Percentiles rank a stretch among this genome's conserved stretches.
Evolutionary conservation across 1,140 invertebrate genomes (phyloP).

Genomic region (Plectus sambesii): DNA sequence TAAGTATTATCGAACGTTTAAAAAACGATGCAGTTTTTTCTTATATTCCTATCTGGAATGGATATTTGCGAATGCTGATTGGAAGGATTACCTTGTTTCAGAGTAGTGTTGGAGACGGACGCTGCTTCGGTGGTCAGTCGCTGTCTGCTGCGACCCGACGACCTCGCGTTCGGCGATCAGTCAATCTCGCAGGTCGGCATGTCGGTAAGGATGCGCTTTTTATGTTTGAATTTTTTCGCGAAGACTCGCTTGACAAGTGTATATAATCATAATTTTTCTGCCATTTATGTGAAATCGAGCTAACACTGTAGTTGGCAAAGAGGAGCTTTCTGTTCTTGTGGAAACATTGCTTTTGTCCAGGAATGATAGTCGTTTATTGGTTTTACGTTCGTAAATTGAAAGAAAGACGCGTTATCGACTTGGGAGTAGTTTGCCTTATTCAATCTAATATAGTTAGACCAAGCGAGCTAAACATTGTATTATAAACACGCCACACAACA

Average conservation of each 20-base stretch:
- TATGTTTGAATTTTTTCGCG: slow-evolving; percentile 6
- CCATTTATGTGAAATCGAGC: no score
- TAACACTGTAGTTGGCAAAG: no score
- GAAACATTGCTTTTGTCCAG: no score
- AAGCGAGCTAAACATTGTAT: no score
- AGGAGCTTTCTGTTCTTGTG: no score
- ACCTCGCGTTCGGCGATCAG: slow-evolving; percentile 92
- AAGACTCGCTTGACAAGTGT: slow-evolving; percentile 11
- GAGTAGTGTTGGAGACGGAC: slow-evolving; percentile 89
- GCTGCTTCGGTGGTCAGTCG: slow-evolving; percentile 75
- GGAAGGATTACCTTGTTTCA: slow-evolving; percentile 51
- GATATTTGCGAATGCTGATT: slow-evolving; percentile 9
- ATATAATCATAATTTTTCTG: slow-evolving; percentile 27
- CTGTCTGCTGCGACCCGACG: slow-evolving; percentile 85
- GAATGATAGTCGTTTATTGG: no score
- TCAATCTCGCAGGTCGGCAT: slow-evolving; percentile 82
- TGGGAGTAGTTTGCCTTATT: slow-evolving; percentile 6
- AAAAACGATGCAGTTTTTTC: slow-evolving; percentile 4
- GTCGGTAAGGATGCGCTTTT: slow-evolving; percentile 8
- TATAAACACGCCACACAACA: no score
- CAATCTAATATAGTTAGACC: no score
- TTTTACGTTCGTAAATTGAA: no score
- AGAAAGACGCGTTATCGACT: no score
- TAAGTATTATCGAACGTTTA: no score
- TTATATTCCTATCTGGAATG: background rate